Evolutionary conservation across 2,797 vertebrate genomes (phyloP).

Genomic region (Sebastolobus altivelis): DNA sequence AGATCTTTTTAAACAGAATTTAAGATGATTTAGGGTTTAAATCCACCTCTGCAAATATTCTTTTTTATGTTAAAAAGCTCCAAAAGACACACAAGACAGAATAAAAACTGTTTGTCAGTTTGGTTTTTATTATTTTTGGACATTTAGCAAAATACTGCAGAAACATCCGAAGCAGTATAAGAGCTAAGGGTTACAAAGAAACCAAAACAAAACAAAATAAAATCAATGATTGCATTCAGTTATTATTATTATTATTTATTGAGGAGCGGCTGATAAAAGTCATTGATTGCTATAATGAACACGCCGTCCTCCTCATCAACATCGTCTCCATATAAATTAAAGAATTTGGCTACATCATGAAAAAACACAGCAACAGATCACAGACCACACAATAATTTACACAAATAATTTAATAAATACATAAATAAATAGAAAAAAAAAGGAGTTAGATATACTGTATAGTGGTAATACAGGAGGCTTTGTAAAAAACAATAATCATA

Average conservation of each 20-base stretch:
- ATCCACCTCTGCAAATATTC: neutral
- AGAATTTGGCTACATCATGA: conserved; percentile 82
- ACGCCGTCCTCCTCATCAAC: conserved; percentile 68
- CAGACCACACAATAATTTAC: conserved; percentile 84
- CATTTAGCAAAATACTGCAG: conserved; percentile 84
- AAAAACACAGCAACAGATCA: conserved; percentile 84
- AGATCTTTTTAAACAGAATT: neutral
- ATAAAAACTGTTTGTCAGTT: conserved; percentile 63
- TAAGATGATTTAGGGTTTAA: neutral
- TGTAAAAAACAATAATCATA: conserved; percentile 70
- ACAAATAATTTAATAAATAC: conserved; percentile 96
- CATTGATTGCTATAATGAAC: conserved; percentile 82
- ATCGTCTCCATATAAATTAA: conserved; percentile 79
- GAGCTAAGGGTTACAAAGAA: conserved; percentile 83
- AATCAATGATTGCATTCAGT: conserved; percentile 89
- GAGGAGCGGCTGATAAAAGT: conserved; percentile 78
- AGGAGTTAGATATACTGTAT: conserved; percentile 87
- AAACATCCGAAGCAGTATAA: conserved; percentile 80
- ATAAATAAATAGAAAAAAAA: conserved; percentile 91
- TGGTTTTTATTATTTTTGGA: conserved; percentile 84
- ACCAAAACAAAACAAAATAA: conserved; percentile 82
- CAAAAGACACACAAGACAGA: neutral
- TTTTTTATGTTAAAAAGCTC: neutral
- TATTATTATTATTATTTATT: conserved; percentile 70
- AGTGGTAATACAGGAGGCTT: conserved; percentile 71